Evolutionary conservation across 2,888 invertebrate genomes (phyloP).

Genomic region (Hypselothyrea guttata): DNA sequence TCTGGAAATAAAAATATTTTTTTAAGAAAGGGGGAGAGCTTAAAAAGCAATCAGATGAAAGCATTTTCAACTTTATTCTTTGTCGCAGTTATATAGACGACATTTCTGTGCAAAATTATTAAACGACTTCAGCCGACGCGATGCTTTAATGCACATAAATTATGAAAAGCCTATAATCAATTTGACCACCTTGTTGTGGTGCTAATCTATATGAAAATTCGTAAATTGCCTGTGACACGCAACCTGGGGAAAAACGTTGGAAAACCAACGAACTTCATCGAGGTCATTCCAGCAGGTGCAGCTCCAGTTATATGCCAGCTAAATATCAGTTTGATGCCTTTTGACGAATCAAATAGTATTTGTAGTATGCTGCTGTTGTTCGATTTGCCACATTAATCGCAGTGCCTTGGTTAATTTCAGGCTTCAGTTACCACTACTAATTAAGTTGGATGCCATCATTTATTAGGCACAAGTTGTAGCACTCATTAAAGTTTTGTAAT

Average conservation of each 20-base stretch:
- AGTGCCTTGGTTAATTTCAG: slow-evolving; percentile 52
- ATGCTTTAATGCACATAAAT: slow-evolving; percentile 58
- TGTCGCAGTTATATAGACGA: slow-evolving; percentile 9
- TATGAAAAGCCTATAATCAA: slow-evolving; percentile 65
- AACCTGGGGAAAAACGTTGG: background rate
- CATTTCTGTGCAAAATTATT: slow-evolving; percentile 22
- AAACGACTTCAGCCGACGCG: slow-evolving; percentile 28
- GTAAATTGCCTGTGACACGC: slow-evolving; percentile 65
- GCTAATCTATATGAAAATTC: slow-evolving; percentile 42
- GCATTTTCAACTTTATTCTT: slow-evolving; percentile 21
- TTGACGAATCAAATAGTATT: too few relatives aligned
- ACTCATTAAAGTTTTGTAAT: slow-evolving; percentile 71
- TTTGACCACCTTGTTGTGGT: slow-evolving; percentile 37
- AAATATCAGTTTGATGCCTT: too few relatives aligned
- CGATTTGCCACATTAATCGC: slow-evolving; percentile 40
- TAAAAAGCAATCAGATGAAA: slow-evolving; percentile 51
- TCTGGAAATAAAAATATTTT: too few relatives aligned
- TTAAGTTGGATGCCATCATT: slow-evolving; percentile 69
- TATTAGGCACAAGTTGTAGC: slow-evolving; percentile 56
- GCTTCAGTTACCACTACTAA: slow-evolving; percentile 58
- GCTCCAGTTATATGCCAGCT: slow-evolving; percentile 6
- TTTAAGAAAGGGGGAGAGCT: background rate
- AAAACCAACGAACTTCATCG: slow-evolving; percentile 23
- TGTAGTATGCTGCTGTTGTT: slow-evolving; percentile 9
- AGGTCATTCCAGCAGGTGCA: slow-evolving; percentile 60